These are phyloP conservation scores for Theodoxus fluviatilis DNA, from an alignment of 2,888 invertebrate genomes.

Conservation along the genomic window DNA sequence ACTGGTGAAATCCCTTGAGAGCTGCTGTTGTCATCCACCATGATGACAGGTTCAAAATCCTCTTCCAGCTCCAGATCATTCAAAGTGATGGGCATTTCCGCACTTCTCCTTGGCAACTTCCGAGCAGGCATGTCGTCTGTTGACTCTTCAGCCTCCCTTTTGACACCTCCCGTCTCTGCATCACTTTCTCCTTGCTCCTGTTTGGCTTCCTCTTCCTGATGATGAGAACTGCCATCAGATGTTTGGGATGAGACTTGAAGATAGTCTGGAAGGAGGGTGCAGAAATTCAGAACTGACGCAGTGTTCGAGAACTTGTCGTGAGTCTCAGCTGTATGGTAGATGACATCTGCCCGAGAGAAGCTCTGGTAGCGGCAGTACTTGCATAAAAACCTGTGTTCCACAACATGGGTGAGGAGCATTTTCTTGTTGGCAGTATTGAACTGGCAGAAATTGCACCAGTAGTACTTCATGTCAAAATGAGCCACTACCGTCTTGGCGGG, in stretches of 20 bases:
- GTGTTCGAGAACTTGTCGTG: conserved; percentile 44
- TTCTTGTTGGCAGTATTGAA: conserved; percentile 43
- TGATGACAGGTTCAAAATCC: too few species aligned
- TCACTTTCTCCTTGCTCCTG: conserved; percentile 26
- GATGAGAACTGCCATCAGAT: too few species aligned
- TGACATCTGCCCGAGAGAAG: conserved; percentile 50
- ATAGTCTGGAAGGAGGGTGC: conserved; percentile 47
- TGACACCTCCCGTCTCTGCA: conserved; percentile 10
- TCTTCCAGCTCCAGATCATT: too few species aligned
- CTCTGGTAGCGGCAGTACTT: conserved; percentile 52
- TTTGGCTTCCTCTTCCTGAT: conserved; percentile 24
- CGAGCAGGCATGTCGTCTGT: too few species aligned
- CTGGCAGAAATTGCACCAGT: conserved; percentile 57
- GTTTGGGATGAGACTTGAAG: conserved; percentile 34
- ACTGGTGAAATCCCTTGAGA: too few species aligned
- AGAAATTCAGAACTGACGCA: conserved; percentile 42
- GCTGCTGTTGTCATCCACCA: too few species aligned
- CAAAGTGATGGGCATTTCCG: too few species aligned
- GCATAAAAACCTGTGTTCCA: conserved; percentile 54
- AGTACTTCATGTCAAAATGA: conserved; percentile 43
- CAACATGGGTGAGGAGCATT: conserved; percentile 43
- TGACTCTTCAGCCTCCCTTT: too few species aligned
- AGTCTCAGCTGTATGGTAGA: conserved; percentile 43
- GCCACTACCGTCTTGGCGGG: conserved; percentile 38
- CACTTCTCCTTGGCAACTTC: too few species aligned